Conservation (phyloP, 2,797 vertebrate genomes). For the Enteromius radiatus region DNA sequence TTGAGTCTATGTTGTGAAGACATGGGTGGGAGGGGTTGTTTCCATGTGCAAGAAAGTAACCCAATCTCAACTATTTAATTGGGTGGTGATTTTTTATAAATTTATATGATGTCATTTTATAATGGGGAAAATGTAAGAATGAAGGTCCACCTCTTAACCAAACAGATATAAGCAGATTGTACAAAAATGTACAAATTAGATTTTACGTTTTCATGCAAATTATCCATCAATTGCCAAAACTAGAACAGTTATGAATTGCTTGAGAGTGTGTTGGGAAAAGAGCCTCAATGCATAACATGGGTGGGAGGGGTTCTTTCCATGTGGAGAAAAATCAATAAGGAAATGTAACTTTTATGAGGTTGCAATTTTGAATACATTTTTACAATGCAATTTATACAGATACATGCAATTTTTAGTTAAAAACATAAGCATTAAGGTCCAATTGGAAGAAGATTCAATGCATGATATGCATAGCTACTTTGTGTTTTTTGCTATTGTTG, state of each 20-base stretch:
- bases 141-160: neutral
- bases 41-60: constrained; percentile 10
- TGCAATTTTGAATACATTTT: neutral
- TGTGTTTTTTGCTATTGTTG: neutral
- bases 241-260: neutral
- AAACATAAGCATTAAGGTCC: neutral
- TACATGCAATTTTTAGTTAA: neutral
- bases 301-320: neutral
- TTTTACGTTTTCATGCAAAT: neutral
- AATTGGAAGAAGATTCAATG: neutral
- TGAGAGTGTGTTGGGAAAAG: neutral
- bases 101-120: neutral
- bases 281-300: neutral
- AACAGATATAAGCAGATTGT: neutral
- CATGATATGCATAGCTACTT: neutral
- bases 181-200: neutral
- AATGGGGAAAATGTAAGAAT: neutral
- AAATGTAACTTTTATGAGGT: neutral
- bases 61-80: neutral
- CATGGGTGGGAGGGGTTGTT: constrained; percentile 13
- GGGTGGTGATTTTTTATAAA: constrained; percentile 1
- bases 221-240: neutral
- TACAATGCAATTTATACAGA: neutral
- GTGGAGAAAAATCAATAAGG: neutral
- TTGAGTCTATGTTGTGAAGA: constrained; percentile 31